Evolutionary conservation across 2,113 vertebrate species (phyloP), one percentile per base, ranked within the genome.

Genomic region (Corythoichthys intestinalis): DNA sequence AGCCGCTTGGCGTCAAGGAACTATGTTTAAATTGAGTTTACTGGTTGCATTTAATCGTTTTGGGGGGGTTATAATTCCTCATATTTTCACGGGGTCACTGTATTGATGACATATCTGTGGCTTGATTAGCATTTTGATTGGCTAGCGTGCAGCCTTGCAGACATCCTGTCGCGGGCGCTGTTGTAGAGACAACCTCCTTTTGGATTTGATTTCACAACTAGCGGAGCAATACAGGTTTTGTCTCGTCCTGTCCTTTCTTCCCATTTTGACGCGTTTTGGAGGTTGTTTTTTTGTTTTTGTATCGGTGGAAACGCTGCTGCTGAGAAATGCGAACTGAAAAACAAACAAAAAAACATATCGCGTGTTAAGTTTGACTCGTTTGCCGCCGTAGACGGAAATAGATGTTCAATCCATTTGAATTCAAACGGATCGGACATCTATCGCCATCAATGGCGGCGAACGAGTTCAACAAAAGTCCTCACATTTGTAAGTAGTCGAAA

Each of bases 271-370:
- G 88, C 89, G 89, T 79, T 85, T 88, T 28, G 10, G 80, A 47
- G 61, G 84, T 74, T 81, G 80, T 47, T 65, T 50, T n/a, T 6
- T 71, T 61, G n/a, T 67, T 74, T 83, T 89, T 86, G 84, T 83
- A 88, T 89, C 91, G 90, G 88, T 91, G 83, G 87, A 88, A 89
- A 92, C 92, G 92, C 91, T 93, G 92, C 91, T 93, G 92, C 92
- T 93, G 92, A 90, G 90, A 85, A 90, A 90, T 91, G 90, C 89
- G 86, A 89, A 91, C 88, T 86, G 84, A 89, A 86, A 84, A 89
- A 86, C 86, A 87, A 86, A 86, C 4, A 50, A 17, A 49, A 66
- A n/a, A 88, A 92, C 91, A 92, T 93, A 92, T 92, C 91, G 83
- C 85, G 53, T 4, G n/a, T 28, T 11, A 56, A 56, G 80, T 80